phyloP scores from a whole-genome alignment of 2,113 vertebrate species.

The Percopsis transmontana region DNA sequence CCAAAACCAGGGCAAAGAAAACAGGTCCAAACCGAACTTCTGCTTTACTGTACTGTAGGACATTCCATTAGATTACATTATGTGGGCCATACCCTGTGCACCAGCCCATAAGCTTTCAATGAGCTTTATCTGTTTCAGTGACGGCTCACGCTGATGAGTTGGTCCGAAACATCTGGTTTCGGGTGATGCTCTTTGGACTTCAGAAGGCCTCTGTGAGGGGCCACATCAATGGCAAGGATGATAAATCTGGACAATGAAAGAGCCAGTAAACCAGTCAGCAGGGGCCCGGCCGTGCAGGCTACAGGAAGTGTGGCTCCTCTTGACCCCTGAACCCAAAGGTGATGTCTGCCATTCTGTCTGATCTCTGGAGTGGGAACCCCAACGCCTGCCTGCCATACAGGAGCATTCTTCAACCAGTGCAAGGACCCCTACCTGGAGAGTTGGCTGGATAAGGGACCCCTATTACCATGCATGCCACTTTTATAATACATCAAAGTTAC shows the following conservation, averaged over 20 bases:
- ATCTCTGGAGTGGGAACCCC: conserved; percentile 28
- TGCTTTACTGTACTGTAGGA: conserved; percentile 39
- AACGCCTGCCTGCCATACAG: conserved; percentile 13
- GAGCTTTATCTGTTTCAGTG: conserved; percentile 40
- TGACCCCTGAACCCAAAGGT: conserved; percentile 67
- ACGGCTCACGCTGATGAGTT: conserved; percentile 41
- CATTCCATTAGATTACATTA: conserved; percentile 40
- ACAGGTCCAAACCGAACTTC: conserved; percentile 10
- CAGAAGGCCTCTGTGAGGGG: conserved; percentile 62
- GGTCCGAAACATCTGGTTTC: conserved; percentile 72
- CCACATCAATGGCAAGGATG: conserved; percentile 67
- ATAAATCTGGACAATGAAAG: conserved; percentile 72
- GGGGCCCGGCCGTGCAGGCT: conserved; percentile 45
- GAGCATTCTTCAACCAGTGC: too few species aligned
- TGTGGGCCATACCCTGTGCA: conserved; percentile 22
- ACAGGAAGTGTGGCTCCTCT: conserved; percentile 77
- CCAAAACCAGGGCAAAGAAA: conserved; percentile 35
- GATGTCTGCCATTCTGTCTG: conserved; percentile 48
- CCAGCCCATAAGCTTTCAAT: conserved; percentile 46
- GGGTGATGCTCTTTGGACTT: conserved; percentile 75
- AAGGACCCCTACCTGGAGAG: too few species aligned
- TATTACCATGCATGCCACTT: too few species aligned
- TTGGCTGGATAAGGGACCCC: too few species aligned
- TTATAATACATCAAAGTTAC: too few species aligned
- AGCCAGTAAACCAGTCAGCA: conserved; percentile 67